These are phyloP conservation scores for Mobula birostris DNA, from an alignment of 2,113 vertebrate genomes.

Conservation along the genomic window DNA sequence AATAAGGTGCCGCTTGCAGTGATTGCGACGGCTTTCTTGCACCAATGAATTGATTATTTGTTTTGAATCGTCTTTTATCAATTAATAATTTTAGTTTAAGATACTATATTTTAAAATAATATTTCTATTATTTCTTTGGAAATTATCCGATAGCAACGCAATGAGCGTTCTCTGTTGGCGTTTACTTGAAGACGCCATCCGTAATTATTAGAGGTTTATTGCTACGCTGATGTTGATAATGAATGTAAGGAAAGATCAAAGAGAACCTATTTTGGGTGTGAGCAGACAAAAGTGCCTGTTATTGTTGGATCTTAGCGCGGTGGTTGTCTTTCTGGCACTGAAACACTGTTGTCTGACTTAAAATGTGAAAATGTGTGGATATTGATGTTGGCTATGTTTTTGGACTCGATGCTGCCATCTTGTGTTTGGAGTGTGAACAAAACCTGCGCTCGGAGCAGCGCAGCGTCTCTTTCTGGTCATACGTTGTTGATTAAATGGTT, in stretches of 20 bases:
- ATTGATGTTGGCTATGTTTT: constrained; percentile 16
- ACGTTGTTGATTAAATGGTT: constrained; percentile 26
- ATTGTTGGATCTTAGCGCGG: neutral
- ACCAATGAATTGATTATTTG: neutral
- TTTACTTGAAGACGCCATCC: neutral
- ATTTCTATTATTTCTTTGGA: neutral
- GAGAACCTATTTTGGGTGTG: neutral
- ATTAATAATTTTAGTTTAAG: neutral
- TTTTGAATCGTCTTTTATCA: neutral
- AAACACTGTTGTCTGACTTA: neutral
- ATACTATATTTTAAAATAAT: neutral
- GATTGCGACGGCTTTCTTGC: neutral
- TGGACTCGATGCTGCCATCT: constrained; percentile 25
- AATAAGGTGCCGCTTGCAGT: neutral
- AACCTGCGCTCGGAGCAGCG: neutral
- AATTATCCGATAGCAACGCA: neutral
- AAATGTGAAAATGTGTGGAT: constrained; percentile 14
- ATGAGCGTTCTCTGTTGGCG: neutral
- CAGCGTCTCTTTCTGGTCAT: neutral
- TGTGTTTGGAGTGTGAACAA: constrained; percentile 27
- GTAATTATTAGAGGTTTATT: neutral
- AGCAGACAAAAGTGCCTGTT: neutral
- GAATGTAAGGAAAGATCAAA: neutral
- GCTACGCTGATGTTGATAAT: neutral
- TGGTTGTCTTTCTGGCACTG: neutral